A percentile compares a stretch with the other conserved stretches of the same genome.
phyloP scores from a whole-genome alignment of 2,888 invertebrate genomes.

The Tribolium freemani region DNA sequence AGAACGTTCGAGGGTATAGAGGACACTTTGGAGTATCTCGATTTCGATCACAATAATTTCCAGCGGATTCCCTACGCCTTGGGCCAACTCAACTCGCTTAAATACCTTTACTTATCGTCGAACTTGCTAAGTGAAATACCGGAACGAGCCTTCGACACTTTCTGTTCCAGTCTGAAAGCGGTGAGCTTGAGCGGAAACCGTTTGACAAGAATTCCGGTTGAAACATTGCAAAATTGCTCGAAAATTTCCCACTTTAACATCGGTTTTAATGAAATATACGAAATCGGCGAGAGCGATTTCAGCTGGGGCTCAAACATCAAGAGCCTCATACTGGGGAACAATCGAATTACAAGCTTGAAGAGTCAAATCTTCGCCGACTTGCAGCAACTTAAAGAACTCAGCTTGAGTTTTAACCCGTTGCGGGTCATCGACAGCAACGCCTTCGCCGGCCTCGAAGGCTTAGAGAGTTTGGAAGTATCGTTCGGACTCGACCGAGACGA shows the following conservation, averaged over 20 bases:
- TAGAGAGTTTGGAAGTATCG: conserved; percentile 88
- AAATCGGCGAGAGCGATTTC: conserved; percentile 84
- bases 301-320: conserved; percentile 84
- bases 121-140: conserved; percentile 78
- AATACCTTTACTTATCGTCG: conserved; percentile 87
- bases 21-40: conserved; percentile 83
- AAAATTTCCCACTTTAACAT: conserved; percentile 88
- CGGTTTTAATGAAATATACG: conserved; percentile 88
- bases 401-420: conserved; percentile 92
- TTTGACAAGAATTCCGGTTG: conserved; percentile 79
- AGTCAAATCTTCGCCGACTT: conserved; percentile 81
- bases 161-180: conserved; percentile 78
- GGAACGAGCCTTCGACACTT: conserved; percentile 74
- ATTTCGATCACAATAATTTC: conserved; percentile 85
- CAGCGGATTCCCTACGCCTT: conserved; percentile 80
- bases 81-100: conserved; percentile 76
- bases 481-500: conserved; percentile 86
- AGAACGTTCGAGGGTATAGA: conserved; percentile 82
- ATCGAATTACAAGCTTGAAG: conserved; percentile 82
- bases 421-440: conserved; percentile 85
- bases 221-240: conserved; percentile 79
- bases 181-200: conserved; percentile 87
- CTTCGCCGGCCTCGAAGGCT: conserved; percentile 81
- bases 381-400: conserved; percentile 86
- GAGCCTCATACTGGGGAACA: conserved; percentile 87